phyloP scores from a whole-genome alignment of 2,113 vertebrate genomes.

The Grammomys surdaster region DNA sequence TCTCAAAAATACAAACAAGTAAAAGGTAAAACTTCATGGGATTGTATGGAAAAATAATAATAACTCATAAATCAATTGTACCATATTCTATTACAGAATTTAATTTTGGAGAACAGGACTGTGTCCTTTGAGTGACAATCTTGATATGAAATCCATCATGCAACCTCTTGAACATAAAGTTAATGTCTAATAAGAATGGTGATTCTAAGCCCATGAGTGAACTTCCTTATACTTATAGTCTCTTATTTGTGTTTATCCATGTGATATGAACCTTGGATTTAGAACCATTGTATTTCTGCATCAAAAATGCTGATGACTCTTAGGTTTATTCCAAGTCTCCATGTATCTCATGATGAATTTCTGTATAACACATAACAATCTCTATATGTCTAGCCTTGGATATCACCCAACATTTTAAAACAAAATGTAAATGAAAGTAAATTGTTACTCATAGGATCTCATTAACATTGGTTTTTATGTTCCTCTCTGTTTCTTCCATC shows the following conservation, averaged over 20 bases:
- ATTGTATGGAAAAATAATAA: neutral
- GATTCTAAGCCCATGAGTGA: neutral
- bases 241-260: conserved; percentile 34
- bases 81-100: conserved; percentile 3
- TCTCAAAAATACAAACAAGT: neutral
- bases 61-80: neutral
- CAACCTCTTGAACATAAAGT: neutral
- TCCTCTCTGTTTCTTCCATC: conserved; percentile 69
- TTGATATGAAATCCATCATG: neutral
- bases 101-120: conserved; percentile 60
- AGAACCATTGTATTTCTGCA: conserved; percentile 28
- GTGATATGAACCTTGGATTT: conserved; percentile 66
- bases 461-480: conserved; percentile 60
- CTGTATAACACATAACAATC: conserved; percentile 52
- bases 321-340: conserved; percentile 56
- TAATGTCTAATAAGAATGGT: neutral
- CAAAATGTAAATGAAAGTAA: conserved; percentile 66
- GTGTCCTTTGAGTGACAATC: conserved; percentile 29
- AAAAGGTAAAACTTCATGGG: neutral
- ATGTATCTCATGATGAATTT: conserved; percentile 63
- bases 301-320: conserved; percentile 66
- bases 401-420: conserved; percentile 68
- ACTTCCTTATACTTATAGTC: neutral
- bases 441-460: conserved; percentile 50
- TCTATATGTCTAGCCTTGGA: conserved; percentile 63